Evolutionary conservation across 2,888 invertebrate genomes (phyloP).

Genomic region (Gari tellinella): DNA sequence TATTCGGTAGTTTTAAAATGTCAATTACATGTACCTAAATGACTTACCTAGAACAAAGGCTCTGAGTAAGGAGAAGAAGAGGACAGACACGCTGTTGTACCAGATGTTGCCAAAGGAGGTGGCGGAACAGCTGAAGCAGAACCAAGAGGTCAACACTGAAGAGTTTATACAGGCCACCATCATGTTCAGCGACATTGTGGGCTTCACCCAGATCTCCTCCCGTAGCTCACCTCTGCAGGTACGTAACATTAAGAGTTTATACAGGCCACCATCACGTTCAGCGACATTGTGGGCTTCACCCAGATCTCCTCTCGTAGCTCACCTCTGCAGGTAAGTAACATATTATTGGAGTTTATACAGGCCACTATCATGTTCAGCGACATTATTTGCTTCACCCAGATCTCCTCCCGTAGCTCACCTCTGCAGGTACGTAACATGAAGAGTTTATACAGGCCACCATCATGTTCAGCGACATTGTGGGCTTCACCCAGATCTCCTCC

Average conservation of each 20-base stretch:
- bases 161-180: conserved; percentile 76
- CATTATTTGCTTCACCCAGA: conserved; percentile 78
- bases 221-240: conserved; percentile 78
- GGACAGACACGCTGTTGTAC: conserved; percentile 79
- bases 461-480: too few relatives aligned
- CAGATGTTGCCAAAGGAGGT: conserved; percentile 82
- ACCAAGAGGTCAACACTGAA: conserved; percentile 75
- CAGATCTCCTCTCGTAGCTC: too few relatives aligned
- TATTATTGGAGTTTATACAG: too few relatives aligned
- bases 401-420: too few relatives aligned
- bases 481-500: too few relatives aligned
- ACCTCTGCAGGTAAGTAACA: too few relatives aligned
- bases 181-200: conserved; percentile 80
- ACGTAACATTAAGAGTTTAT: conserved; percentile 56
- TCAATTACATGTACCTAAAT: too few relatives aligned
- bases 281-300: too few relatives aligned
- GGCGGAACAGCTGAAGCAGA: conserved; percentile 79
- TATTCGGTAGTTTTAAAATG: too few relatives aligned
- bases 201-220: conserved; percentile 77
- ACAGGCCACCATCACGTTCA: conserved; percentile 80
- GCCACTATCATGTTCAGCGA: too few relatives aligned
- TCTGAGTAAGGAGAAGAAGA: conserved; percentile 77
- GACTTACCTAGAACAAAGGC: conserved; percentile 69
- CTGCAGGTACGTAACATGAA: too few relatives aligned
- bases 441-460: too few relatives aligned